Base-by-base conservation (phyloP, 1,140 invertebrate genomes). In the Pseudachorutes palmiensis region DNA sequence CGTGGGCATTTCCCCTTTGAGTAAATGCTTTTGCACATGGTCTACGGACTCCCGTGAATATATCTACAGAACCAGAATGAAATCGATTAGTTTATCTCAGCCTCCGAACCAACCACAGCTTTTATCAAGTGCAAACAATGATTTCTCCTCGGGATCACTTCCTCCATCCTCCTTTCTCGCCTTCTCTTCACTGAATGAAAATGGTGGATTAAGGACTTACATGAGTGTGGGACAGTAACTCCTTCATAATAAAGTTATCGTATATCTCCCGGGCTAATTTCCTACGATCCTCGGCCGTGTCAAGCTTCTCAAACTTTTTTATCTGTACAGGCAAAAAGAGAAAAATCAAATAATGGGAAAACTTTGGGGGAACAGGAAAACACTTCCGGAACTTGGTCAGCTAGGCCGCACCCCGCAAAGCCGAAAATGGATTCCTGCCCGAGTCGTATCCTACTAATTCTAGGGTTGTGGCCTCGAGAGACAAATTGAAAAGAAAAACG, bases 171-270 rank as follows among this genome's bases (percentile, higher is more conserved):
- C 30, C 26, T 62, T 26, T 63, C 14, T 45, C 26, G 28, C 26
- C 33, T 24, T 45, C 19, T 62, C 12, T 48, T 36, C 36, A 24
- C 45, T 58, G 26, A 24, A 59, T 16, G 1, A 65, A 30, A 65
- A 57, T 55, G 51, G 31, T 28, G 64, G 51, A 45, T 45, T 62
- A 57, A 58, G 58, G 16, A 85, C 88, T 91, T 84, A 95, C 96
- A 83, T 99, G 95, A 75, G 95, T 90, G 83, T 97, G 93, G 67
- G 96, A 91, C 76, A 99, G 84, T 77, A 99, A 85, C 86, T 99
- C 97, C 80, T 97, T 97, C 97, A 99, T 99, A 77, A 99, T 98
- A 84, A 96, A 99, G 84, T 97, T 97, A 82, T 99, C 97, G 81
- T 99, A 99, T 77, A 99, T 96, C 80, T 98, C 92, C 78, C 91